Percentiles rank a stretch among this genome's conserved stretches.
Conservation (phyloP, 1,140 invertebrate species). For the Psix sp. region DNA sequence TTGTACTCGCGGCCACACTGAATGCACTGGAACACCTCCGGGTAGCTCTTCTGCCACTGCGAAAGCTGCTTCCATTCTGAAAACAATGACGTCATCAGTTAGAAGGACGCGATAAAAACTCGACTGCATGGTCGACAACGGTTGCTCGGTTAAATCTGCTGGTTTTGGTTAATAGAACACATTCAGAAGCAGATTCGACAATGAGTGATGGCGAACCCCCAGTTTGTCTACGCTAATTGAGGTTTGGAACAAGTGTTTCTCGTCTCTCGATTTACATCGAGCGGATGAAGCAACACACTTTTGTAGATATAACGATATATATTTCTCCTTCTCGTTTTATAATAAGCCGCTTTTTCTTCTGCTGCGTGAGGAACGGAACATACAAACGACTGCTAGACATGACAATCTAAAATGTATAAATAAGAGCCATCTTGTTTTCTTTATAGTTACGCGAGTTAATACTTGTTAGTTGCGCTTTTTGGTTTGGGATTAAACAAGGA, state of each 20-base stretch:
- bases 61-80: slow-evolving; percentile 37
- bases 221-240: slow-evolving; percentile 16
- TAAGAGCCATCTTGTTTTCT: not conserved
- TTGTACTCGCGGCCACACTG: slow-evolving; percentile 80
- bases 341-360: slow-evolving; percentile 13
- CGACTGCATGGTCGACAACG: slow-evolving; percentile 11
- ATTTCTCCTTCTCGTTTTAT: slow-evolving; percentile 6
- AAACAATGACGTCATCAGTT: slow-evolving; percentile 33
- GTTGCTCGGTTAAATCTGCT: slow-evolving; percentile 39
- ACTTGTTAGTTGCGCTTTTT: slow-evolving; percentile 38
- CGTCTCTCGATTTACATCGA: not conserved
- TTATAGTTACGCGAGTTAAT: slow-evolving; percentile 11
- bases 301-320: slow-evolving; percentile 43
- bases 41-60: slow-evolving; percentile 19
- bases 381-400: too few relatives aligned
- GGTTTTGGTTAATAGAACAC: slow-evolving; percentile 25
- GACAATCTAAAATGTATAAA: too few relatives aligned
- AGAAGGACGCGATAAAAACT: slow-evolving; percentile 9
- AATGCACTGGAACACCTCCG: slow-evolving; percentile 80
- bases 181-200: slow-evolving; percentile 27
- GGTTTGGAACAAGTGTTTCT: slow-evolving; percentile 6
- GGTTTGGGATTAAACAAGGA: too few relatives aligned
- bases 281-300: slow-evolving; percentile 19
- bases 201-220: slow-evolving; percentile 34
- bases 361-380: too few relatives aligned